Conservation (phyloP, 92 coral and sea anemone genomes). For the Palythoa grandis region DNA sequence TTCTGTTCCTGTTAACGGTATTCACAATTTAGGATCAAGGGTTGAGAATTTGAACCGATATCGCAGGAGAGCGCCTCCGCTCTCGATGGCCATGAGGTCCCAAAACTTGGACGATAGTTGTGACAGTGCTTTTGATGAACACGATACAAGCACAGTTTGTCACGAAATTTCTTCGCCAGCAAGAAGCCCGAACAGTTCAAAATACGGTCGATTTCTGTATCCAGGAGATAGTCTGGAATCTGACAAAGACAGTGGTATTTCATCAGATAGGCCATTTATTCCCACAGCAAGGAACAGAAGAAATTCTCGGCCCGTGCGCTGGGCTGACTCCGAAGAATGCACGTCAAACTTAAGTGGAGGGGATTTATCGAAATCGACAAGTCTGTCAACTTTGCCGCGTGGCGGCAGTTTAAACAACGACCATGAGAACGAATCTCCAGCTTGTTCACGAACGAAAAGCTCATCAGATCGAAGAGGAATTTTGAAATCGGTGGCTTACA, state of each 20-base stretch:
- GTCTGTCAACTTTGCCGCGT: slow-evolving; percentile 59
- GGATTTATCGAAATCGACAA: slow-evolving; percentile 57
- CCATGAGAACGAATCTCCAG: slow-evolving; percentile 1
- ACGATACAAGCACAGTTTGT: slow-evolving; percentile 56
- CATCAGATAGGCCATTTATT: slow-evolving; percentile 75
- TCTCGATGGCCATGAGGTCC: slow-evolving; percentile 79
- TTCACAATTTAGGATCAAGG: slow-evolving; percentile 30
- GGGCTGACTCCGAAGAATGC: slow-evolving; percentile 35
- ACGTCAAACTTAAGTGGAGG: slow-evolving; percentile 8
- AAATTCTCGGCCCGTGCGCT: slow-evolving; percentile 52
- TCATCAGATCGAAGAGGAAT: slow-evolving; percentile 75
- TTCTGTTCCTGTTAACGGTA: slow-evolving; percentile 29
- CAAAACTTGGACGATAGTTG: slow-evolving; percentile 81
- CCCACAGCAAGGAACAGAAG: slow-evolving; percentile 46
- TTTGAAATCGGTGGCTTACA: slow-evolving; percentile 85
- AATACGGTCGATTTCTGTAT: slow-evolving; percentile 61
- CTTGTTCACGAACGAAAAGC: slow-evolving; percentile 15
- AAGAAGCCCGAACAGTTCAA: slow-evolving; percentile 13
- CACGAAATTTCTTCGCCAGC: slow-evolving; percentile 67
- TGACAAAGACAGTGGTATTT: slow-evolving; percentile 92
- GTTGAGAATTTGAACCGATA: slow-evolving; percentile 32
- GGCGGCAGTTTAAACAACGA: slow-evolving; percentile 40
- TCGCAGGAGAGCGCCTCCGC: slow-evolving; percentile 71
- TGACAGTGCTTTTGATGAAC: slow-evolving; percentile 90
- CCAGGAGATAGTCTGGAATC: slow-evolving; percentile 90